Conservation (phyloP, 2,888 invertebrate genomes). For the Diabrotica balteata region DNA sequence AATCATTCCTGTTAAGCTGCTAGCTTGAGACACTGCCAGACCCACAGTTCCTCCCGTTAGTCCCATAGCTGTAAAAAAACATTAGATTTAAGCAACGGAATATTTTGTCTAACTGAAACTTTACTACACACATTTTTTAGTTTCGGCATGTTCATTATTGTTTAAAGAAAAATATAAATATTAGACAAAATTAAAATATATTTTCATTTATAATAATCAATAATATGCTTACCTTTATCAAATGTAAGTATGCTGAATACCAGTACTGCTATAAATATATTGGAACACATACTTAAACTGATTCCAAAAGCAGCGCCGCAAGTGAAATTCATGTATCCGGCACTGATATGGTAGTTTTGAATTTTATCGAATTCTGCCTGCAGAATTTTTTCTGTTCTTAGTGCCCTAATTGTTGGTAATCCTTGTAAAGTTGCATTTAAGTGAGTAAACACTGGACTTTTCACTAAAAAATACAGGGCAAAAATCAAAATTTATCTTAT, state of each 20-base stretch:
- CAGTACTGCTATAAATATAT: constrained; percentile 68
- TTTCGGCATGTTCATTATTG: too few species aligned
- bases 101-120: too few species aligned
- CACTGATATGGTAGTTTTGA: constrained; percentile 82
- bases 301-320: constrained; percentile 84
- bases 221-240: constrained; percentile 47
- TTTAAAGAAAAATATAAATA: too few species aligned
- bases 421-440: constrained; percentile 85
- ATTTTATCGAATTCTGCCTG: constrained; percentile 77
- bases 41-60: constrained; percentile 43
- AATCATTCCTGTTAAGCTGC: constrained; percentile 78
- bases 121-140: too few species aligned
- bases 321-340: constrained; percentile 86
- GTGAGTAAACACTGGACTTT: constrained; percentile 92
- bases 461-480: constrained; percentile 64
- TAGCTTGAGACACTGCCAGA: constrained; percentile 55
- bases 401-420: constrained; percentile 85
- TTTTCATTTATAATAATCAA: too few species aligned
- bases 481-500: too few species aligned
- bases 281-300: constrained; percentile 69
- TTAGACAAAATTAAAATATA: too few species aligned
- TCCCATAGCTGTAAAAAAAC: constrained; percentile 17
- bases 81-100: too few species aligned
- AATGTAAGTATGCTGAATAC: constrained; percentile 69
- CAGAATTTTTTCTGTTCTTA: constrained; percentile 76